A percentile compares a stretch with the other conserved stretches of the same genome.
These are phyloP conservation scores for Phenganax marumi DNA, from an alignment of 92 coral and sea anemone genomes.

Conservation along the genomic window DNA sequence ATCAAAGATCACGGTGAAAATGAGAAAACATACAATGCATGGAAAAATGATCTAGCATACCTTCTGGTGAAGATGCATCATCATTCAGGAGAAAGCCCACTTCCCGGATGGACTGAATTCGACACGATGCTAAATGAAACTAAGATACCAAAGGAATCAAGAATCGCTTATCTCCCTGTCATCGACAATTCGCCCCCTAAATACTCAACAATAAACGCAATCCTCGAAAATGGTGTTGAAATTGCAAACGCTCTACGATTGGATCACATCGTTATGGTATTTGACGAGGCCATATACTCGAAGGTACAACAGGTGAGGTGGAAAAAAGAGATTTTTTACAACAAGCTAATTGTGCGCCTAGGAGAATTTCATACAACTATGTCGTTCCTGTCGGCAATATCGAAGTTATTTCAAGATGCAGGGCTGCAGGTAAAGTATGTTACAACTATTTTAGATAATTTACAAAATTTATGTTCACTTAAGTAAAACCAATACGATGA, in stretches of 20 bases:
- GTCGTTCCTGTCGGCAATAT: neutral
- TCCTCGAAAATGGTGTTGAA: neutral
- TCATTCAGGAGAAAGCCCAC: neutral
- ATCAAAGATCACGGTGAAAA: no score
- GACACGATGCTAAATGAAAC: neutral
- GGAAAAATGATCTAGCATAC: neutral
- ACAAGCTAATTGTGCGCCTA: neutral
- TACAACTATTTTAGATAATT: neutral
- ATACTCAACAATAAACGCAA: neutral
- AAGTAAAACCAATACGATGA: neutral
- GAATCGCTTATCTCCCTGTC: neutral
- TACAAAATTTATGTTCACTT: neutral
- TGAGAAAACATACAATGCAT: no score
- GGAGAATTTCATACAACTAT: neutral
- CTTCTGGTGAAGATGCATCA: neutral
- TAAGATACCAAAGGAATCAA: neutral
- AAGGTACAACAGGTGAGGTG: neutral
- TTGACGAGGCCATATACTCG: neutral
- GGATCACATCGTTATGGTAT: neutral
- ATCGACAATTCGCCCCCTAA: neutral
- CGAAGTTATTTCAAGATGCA: neutral
- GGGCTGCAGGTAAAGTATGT: neutral
- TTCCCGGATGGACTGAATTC: neutral
- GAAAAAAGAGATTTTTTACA: neutral
- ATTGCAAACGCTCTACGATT: neutral